Percentiles rank a stretch among this genome's conserved stretches.
These are phyloP conservation scores for Scomber scombrus DNA, from an alignment of 2,113 vertebrate genomes.

Conservation along the genomic window DNA sequence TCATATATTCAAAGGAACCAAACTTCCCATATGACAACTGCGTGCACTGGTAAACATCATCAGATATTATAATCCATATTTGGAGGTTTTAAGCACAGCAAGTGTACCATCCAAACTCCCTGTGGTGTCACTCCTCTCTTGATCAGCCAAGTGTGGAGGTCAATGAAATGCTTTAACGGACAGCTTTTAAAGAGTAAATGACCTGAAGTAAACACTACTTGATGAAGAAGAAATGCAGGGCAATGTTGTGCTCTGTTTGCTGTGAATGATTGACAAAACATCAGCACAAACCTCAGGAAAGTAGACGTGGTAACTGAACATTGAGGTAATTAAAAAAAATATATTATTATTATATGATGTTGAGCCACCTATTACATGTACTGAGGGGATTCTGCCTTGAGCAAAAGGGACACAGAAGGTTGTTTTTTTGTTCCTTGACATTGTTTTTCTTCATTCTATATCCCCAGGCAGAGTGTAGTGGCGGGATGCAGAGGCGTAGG, in stretches of 20 bases:
- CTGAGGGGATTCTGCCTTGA: background rate
- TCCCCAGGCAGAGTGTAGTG: background rate
- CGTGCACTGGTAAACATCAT: no score
- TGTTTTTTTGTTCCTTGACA: background rate
- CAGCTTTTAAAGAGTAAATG: constrained; percentile 37
- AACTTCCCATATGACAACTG: no score
- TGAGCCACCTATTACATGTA: background rate
- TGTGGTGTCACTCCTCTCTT: background rate
- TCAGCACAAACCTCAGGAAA: background rate
- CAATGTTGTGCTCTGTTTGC: constrained; percentile 7
- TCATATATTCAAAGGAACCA: no score
- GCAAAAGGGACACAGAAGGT: background rate
- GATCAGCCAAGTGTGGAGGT: constrained; percentile 33
- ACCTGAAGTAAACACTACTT: constrained; percentile 40
- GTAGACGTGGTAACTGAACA: background rate
- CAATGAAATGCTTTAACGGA: constrained; percentile 28
- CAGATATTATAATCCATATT: no score
- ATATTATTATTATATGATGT: background rate
- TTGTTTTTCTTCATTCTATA: background rate
- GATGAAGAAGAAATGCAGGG: constrained; percentile 25
- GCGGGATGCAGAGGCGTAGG: constrained; percentile 5
- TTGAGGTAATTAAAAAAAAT: background rate
- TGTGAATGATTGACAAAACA: constrained; percentile 9
- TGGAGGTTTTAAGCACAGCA: background rate
- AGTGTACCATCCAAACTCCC: background rate